A percentile compares a stretch with the other conserved stretches of the same genome.
Conservation (phyloP, 2,888 invertebrate genomes). For the Cerastoderma edule region DNA sequence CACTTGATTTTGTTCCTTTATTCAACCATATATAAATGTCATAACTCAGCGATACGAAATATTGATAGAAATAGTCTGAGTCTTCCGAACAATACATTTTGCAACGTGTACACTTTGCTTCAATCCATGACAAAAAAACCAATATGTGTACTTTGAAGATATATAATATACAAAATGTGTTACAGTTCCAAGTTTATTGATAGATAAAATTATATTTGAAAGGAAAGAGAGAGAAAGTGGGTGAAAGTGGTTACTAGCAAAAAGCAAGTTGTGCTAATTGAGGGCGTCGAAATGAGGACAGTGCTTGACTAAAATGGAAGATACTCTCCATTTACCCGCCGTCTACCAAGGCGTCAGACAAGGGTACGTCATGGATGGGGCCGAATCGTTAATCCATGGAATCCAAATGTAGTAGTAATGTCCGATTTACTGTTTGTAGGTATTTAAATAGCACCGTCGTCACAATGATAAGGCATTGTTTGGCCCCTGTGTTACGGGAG, state of each 20-base stretch:
- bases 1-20: too few relatives aligned
- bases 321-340: not conserved
- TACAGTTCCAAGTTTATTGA: too few relatives aligned
- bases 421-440: slow-evolving; percentile 17
- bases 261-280: not conserved
- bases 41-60: too few relatives aligned
- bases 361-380: not conserved
- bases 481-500: not conserved
- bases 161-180: too few relatives aligned
- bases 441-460: slow-evolving; percentile 12
- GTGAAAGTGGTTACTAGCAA: not conserved
- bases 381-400: slow-evolving; percentile 6
- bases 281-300: not conserved
- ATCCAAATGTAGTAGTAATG: slow-evolving; percentile 13
- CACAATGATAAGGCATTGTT: slow-evolving; percentile 24
- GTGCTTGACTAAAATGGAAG: not conserved
- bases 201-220: too few relatives aligned
- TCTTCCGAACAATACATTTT: too few relatives aligned
- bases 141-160: too few relatives aligned
- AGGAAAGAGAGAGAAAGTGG: not conserved
- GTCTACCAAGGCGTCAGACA: not conserved
- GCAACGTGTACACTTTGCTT: too few relatives aligned
- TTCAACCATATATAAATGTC: too few relatives aligned
- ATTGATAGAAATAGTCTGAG: too few relatives aligned
- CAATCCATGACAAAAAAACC: too few relatives aligned